These are phyloP conservation scores for Cepaea nemoralis DNA, from an alignment of 1,140 invertebrate species.

Conservation along the genomic window DNA sequence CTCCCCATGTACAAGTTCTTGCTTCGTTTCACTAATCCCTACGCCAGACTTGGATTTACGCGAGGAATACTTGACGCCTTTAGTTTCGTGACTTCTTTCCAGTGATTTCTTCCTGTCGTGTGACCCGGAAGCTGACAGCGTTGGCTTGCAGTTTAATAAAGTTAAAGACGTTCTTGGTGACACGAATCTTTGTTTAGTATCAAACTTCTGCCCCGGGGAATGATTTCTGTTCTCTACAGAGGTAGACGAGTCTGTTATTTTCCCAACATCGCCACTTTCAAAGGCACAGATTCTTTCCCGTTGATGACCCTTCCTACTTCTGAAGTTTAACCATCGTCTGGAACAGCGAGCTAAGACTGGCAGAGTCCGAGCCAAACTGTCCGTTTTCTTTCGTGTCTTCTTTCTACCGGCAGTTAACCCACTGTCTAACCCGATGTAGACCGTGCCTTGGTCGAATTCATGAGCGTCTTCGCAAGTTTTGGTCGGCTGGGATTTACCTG, in stretches of 20 bases:
- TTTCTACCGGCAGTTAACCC: not conserved
- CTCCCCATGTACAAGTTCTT: not conserved
- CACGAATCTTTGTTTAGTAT: not conserved
- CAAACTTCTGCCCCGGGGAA: not conserved
- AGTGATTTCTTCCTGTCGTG: not conserved
- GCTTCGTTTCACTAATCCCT: not conserved
- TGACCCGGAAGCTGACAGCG: not conserved
- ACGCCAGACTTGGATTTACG: not conserved
- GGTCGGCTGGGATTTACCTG: not conserved
- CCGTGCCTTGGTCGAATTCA: not conserved
- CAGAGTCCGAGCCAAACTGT: not conserved
- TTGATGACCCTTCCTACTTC: not conserved
- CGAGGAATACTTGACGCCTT: not conserved
- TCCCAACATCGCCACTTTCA: not conserved
- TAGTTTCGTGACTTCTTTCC: not conserved
- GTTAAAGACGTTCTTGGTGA: not conserved
- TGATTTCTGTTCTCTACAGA: not conserved
- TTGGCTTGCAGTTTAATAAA: not conserved
- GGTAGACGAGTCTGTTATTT: not conserved
- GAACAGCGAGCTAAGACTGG: not conserved
- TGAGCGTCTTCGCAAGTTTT: not conserved
- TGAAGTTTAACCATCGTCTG: not conserved
- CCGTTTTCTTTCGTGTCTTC: not conserved
- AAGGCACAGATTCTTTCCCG: not conserved
- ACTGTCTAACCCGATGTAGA: not conserved